phyloP scores from a whole-genome alignment of 2,888 invertebrate species.

The Melinopterus prodromus region DNA sequence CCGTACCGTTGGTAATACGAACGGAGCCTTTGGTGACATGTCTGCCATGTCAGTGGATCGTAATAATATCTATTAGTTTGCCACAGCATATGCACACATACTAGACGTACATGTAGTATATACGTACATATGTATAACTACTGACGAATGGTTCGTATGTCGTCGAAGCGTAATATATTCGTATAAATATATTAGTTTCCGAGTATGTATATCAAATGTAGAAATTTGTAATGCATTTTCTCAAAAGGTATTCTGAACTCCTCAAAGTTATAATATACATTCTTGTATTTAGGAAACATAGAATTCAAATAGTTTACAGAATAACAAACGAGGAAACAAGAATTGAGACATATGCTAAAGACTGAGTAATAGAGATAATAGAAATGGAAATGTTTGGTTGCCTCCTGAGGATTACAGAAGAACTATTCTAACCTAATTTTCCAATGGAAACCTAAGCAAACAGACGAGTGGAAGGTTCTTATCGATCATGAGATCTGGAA shows the following conservation, averaged over 20 bases:
- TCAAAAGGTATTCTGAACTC: background rate
- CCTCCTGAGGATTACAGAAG: no score
- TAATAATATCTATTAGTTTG: conserved; percentile 4
- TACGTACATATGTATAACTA: background rate
- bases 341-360: no score
- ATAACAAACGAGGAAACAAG: no score
- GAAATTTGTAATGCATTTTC: background rate
- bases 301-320: no score
- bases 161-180: no score
- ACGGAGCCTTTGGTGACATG: background rate
- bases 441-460: no score
- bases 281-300: no score
- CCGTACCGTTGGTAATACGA: background rate
- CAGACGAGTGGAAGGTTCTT: no score
- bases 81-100: background rate
- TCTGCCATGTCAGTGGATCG: background rate
- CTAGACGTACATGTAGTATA: background rate
- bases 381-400: no score
- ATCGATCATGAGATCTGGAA: no score
- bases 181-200: background rate
- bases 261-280: background rate
- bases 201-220: background rate
- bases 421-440: no score
- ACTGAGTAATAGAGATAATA: no score
- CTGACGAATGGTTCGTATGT: background rate